A percentile compares a stretch with the other conserved stretches of the same genome.
These are phyloP conservation scores for Taenioides sp. DNA, from an alignment of 2,797 vertebrate genomes.

Conservation along the genomic window DNA sequence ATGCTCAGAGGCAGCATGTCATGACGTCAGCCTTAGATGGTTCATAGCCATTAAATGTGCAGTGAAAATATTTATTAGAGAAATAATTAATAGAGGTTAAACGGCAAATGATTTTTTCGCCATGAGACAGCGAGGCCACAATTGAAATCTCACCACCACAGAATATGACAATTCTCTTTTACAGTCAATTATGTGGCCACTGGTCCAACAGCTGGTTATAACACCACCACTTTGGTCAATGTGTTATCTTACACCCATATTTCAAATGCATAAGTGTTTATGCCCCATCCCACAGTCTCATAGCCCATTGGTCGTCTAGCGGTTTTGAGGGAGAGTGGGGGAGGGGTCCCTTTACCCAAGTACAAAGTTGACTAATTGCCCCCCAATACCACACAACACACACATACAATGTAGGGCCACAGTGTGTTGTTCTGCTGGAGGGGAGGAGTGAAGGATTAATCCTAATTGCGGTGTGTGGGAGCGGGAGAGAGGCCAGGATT, in stretches of 20 bases:
- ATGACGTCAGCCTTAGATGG: constrained; percentile 38
- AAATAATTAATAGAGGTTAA: constrained; percentile 10
- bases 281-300: constrained; percentile 53
- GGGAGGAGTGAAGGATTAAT: constrained; percentile 70
- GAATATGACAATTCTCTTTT: constrained; percentile 74
- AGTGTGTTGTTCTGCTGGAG: constrained; percentile 44
- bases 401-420: constrained; percentile 29
- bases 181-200: constrained; percentile 62
- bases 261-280: constrained; percentile 42
- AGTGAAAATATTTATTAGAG: constrained; percentile 2
- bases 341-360: constrained; percentile 55
- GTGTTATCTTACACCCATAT: constrained; percentile 64
- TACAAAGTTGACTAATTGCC: constrained; percentile 72
- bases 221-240: constrained; percentile 65
- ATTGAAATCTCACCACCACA: constrained; percentile 38
- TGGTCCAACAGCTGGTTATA: constrained; percentile 73
- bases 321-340: constrained; percentile 48
- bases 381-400: constrained; percentile 48
- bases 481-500: constrained; percentile 75
- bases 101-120: constrained; percentile 7
- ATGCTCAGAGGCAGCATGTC: constrained; percentile 30
- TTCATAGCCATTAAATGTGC: background rate
- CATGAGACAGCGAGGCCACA: constrained; percentile 2
- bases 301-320: constrained; percentile 64
- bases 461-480: constrained; percentile 74